Evolutionary conservation across 1,140 invertebrate genomes (phyloP).

Genomic region (Neocloeon triangulifer): DNA sequence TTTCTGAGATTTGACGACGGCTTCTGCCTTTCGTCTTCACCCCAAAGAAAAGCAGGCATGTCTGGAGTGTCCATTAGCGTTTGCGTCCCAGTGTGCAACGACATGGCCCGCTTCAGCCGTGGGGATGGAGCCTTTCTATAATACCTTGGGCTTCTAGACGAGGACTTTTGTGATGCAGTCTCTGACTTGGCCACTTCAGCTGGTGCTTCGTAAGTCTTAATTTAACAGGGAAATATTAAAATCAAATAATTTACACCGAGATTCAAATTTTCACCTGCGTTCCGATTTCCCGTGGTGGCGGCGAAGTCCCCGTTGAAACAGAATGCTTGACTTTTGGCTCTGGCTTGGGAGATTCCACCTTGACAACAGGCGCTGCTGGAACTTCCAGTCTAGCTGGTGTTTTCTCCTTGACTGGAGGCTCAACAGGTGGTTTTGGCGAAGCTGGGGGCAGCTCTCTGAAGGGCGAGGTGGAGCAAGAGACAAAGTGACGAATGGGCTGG

Average conservation of each 20-base stretch:
- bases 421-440: constrained; percentile 5
- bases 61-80: constrained; percentile 13
- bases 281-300: constrained; percentile 62
- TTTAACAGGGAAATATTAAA: not conserved
- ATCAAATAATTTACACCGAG: too few species aligned
- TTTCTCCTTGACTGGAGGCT: constrained; percentile 9
- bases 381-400: constrained; percentile 1
- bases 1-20: constrained; percentile 14
- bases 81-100: constrained; percentile 15
- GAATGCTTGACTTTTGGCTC: constrained; percentile 1
- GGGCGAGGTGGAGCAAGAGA: constrained; percentile 17
- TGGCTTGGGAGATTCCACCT: not conserved
- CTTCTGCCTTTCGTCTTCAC: constrained; percentile 12
- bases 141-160: too few species aligned
- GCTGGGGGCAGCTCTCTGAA: constrained; percentile 13
- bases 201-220: constrained; percentile 5
- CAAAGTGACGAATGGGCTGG: not conserved
- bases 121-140: constrained; percentile 1
- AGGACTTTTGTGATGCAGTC: too few species aligned
- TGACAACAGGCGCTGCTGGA: not conserved
- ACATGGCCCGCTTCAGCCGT: constrained; percentile 21
- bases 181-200: not conserved
- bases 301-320: constrained; percentile 51
- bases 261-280: too few species aligned
- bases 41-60: too few species aligned